These are phyloP conservation scores for Dryococelus australis DNA, from an alignment of 2,888 invertebrate genomes.

Conservation along the genomic window DNA sequence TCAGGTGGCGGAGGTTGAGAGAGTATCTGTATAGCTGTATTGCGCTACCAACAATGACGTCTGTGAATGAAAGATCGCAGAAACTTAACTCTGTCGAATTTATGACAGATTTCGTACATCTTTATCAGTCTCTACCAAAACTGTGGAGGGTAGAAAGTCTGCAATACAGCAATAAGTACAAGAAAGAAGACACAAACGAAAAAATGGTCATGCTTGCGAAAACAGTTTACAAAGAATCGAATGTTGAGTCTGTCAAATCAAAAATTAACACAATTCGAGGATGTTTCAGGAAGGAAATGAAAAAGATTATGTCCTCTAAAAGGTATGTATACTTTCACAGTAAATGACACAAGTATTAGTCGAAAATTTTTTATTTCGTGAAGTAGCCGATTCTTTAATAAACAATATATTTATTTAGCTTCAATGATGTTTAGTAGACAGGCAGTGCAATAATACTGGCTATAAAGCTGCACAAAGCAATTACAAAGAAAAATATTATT, in stretches of 20 bases:
- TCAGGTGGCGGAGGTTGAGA: too few relatives aligned
- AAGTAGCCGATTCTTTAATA: too few relatives aligned
- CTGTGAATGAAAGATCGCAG: too few relatives aligned
- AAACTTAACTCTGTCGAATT: neutral
- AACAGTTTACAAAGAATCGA: neutral
- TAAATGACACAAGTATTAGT: neutral
- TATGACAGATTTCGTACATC: neutral
- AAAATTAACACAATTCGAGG: neutral
- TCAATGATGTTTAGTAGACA: too few relatives aligned
- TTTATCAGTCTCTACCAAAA: neutral
- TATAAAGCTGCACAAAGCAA: neutral
- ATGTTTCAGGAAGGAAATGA: constrained; percentile 13
- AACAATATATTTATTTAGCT: too few relatives aligned
- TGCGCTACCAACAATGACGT: too few relatives aligned
- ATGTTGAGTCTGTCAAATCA: neutral
- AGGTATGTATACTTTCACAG: neutral
- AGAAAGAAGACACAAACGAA: neutral
- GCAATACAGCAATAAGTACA: neutral
- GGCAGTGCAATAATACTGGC: too few relatives aligned
- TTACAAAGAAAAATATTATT: neutral
- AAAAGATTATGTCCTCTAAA: constrained; percentile 2
- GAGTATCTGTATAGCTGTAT: too few relatives aligned
- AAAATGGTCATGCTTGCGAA: neutral
- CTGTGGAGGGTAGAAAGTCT: neutral
- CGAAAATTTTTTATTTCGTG: neutral